These are phyloP conservation scores for Vombatus ursinus DNA, from an alignment of 2,113 vertebrate species.

Conservation along the genomic window DNA sequence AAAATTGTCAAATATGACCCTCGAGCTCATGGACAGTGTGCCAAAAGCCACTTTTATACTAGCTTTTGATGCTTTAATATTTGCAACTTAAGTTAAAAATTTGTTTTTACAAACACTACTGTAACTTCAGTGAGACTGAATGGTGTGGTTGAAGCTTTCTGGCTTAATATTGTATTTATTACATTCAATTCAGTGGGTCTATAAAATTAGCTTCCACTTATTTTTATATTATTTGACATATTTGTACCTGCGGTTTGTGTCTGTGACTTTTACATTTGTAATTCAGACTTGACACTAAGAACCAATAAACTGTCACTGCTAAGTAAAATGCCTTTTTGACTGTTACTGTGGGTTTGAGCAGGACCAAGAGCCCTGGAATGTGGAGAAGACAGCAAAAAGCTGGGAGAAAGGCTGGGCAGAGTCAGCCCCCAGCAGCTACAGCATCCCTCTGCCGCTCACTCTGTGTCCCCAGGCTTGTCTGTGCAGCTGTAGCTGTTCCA, in stretches of 20 bases:
- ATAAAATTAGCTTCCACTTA: constrained; percentile 87
- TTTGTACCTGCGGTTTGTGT: constrained; percentile 88
- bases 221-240: constrained; percentile 91
- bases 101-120: constrained; percentile 93
- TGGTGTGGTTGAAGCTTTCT: constrained; percentile 96
- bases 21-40: constrained; percentile 86
- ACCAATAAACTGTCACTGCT: constrained; percentile 84
- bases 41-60: constrained; percentile 92
- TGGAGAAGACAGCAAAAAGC: not conserved
- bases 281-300: constrained; percentile 84
- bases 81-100: constrained; percentile 83
- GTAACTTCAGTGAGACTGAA: constrained; percentile 96
- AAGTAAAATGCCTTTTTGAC: not conserved
- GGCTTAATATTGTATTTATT: constrained; percentile 94
- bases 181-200: constrained; percentile 90
- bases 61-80: constrained; percentile 86
- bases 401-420: not conserved
- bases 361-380: not conserved
- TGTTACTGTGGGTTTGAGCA: not conserved
- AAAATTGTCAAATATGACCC: constrained; percentile 67
- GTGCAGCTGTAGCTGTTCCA: not conserved
- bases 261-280: constrained; percentile 86
- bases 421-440: too few species aligned
- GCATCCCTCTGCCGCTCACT: not conserved
- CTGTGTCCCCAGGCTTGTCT: not conserved